Base-by-base conservation (phyloP, 2,113 vertebrate species). In the Donacobius atricapilla region DNA sequence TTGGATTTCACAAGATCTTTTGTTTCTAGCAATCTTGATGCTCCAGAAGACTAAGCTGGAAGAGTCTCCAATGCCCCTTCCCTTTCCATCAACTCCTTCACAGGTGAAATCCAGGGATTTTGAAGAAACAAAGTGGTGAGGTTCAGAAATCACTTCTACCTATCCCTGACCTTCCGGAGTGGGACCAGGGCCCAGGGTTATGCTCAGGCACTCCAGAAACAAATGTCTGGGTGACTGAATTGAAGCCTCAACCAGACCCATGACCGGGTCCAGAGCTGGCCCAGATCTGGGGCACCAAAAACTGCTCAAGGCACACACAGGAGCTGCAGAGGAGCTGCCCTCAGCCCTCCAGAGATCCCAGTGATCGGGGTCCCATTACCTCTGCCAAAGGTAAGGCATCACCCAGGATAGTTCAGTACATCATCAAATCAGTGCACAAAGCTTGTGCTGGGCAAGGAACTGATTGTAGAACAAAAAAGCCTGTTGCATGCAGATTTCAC, bases 291-390 rank as follows among this genome's bases (percentile, higher is more conserved):
- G 10, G 7, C n/a, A 89, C 28, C 19, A 45, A 57, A 78, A 2
- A 0, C 15, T 54, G 20, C 33, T 66, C 4, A 3, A 53, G 64
- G 7, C 0, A 1, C 0, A 1, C 1, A 2, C 17, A 40, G 63
- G 22, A 92, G 19, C 19, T 90, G n/a, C 75, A 77, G 20, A 80
- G 69, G 28, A 28, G 78, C 56, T 24, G 83, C 15, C 10, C 48
- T 12, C 3, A 12, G 35, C 25, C 3, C 1, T 7, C 13, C 3
- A 3, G n/a, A 61, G 33, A 69, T 33, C 30, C 44, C 44, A 60
- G 21, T 6, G 23, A 28, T 22, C 1, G 4, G 3, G 3, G 15
- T 53, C 21, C 5, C 15, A 23, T 40, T 16, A 20, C 19, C 42
- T 72, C n/a, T 31, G 54, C n/a, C 27, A 77, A 15, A 63, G 40